Evolutionary conservation across 2,113 vertebrate genomes (phyloP), one percentile per base, ranked within the genome.

Genomic region (Meriones unguiculatus): DNA sequence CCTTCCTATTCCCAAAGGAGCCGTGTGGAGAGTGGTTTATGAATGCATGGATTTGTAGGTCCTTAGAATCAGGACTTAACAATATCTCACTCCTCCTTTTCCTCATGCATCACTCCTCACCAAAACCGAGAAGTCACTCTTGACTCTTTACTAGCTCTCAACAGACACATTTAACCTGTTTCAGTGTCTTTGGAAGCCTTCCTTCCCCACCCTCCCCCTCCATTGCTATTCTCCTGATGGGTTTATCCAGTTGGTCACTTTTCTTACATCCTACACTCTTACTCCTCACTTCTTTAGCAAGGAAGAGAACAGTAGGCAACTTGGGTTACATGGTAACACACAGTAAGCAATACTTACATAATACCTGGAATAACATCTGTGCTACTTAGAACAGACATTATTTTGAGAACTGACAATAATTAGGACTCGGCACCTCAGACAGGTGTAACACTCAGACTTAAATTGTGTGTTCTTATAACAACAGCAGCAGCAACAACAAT

Each of bases 11-110:
- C 62, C 72, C n/a, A 70, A 87, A 73, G 41, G 88, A 85, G 50
- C 54, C 82, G 86, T 90, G 89, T 62, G 57, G 82, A 89, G 69
- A 54, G 7, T 91, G 87, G 52, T 82, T 95, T 89, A 91, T 84
- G 30, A 30, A 25, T 25, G 4, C 20, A 69, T 93, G 54, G 7
- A 78, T 73, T 75, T 95, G 24, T 52, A 88, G 25, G 41, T 52
- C n/a, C 64, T 88, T 89, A 22, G 84, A 91, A 93, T 77, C 67
- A 87, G 46, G 57, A 64, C 81, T 87, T 54, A 77, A 81, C 78
- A 59, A 17, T 25, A 5, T 84, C 22, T 18, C 18, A 69, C 86
- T 69, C 57, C 9, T 64, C 57, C 52, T 52, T 75, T 11, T 18
- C n/a, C 25, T 50, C 50, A 70, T 64, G 8, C 18, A 50, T 89